A percentile compares a stretch with the other conserved stretches of the same genome.
phyloP scores from a whole-genome alignment of 1,140 invertebrate species.

The Drosophila arizonae region DNA sequence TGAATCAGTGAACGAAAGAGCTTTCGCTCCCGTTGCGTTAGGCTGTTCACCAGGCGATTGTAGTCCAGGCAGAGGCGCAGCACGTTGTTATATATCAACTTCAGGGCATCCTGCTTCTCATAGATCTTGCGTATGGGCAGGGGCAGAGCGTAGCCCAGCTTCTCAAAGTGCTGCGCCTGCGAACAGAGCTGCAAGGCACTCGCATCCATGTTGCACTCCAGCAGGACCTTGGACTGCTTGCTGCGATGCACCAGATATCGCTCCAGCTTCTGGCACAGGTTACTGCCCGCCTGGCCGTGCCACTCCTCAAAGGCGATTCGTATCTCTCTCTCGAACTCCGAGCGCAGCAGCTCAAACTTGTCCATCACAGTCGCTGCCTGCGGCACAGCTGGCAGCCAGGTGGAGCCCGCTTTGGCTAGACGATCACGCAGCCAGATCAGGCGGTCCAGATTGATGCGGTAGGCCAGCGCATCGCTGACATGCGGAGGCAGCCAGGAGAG shows the following conservation, averaged over 20 bases:
- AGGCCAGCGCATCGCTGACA: slow-evolving; percentile 84
- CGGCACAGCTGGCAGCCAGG: slow-evolving; percentile 70
- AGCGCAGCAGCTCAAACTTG: slow-evolving; percentile 62
- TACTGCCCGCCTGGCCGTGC: slow-evolving; percentile 83
- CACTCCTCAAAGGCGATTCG: slow-evolving; percentile 85
- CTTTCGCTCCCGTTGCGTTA: slow-evolving; percentile 85
- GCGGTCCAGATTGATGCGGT: slow-evolving; percentile 70
- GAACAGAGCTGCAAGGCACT: slow-evolving; percentile 65
- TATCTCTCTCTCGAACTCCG: slow-evolving; percentile 60
- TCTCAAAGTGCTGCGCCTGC: slow-evolving; percentile 83
- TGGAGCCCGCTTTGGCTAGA: slow-evolving; percentile 37
- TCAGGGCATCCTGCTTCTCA: slow-evolving; percentile 86
- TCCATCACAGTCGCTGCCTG: slow-evolving; percentile 43
- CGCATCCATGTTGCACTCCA: slow-evolving; percentile 91
- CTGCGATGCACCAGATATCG: slow-evolving; percentile 88
- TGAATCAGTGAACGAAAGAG: slow-evolving; percentile 85
- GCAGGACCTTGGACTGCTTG: slow-evolving; percentile 85
- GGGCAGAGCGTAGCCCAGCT: slow-evolving; percentile 84
- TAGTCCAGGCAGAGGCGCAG: slow-evolving; percentile 90
- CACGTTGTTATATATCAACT: slow-evolving; percentile 89
- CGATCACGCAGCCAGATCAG: slow-evolving; percentile 59
- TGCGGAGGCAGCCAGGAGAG: slow-evolving; percentile 87
- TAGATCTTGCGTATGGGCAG: slow-evolving; percentile 84
- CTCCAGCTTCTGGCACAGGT: slow-evolving; percentile 85
- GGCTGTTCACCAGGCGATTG: slow-evolving; percentile 88